Percentiles rank a stretch among this genome's conserved stretches.
These are phyloP conservation scores for Pegoplata infirma DNA, from an alignment of 2,888 invertebrate genomes.

Conservation along the genomic window DNA sequence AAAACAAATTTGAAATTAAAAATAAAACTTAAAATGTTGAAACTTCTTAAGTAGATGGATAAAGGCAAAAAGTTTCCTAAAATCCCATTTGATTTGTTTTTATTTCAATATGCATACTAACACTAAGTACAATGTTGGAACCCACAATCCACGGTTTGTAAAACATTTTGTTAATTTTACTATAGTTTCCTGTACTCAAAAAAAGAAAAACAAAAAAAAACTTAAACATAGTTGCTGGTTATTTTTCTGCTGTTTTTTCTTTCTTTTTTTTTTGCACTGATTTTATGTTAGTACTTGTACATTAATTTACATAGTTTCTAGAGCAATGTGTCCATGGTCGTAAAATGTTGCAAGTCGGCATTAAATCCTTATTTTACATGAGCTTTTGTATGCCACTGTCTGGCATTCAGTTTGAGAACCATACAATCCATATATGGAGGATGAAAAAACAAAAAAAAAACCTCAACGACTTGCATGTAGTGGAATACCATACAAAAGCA, in stretches of 20 bases:
- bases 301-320: slow-evolving; percentile 63
- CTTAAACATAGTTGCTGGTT: slow-evolving; percentile 7
- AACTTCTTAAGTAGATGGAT: slow-evolving; percentile 28
- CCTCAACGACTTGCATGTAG: slow-evolving; percentile 50
- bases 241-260: background rate
- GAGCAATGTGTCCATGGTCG: slow-evolving; percentile 62
- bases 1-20: too few relatives aligned
- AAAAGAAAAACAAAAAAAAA: background rate
- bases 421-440: slow-evolving; percentile 42
- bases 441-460: too few relatives aligned
- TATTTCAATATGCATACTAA: slow-evolving; percentile 33
- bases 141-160: slow-evolving; percentile 64
- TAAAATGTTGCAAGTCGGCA: slow-evolving; percentile 63
- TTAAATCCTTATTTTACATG: slow-evolving; percentile 64
- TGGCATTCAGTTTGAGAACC: slow-evolving; percentile 36
- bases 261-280: too few relatives aligned
- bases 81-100: slow-evolving; percentile 61
- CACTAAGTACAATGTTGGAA: slow-evolving; percentile 34
- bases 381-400: slow-evolving; percentile 63
- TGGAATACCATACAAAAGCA: slow-evolving; percentile 49
- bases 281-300: slow-evolving; percentile 45
- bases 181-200: slow-evolving; percentile 57
- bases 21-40: background rate
- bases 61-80: slow-evolving; percentile 44
- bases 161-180: slow-evolving; percentile 63